These are phyloP conservation scores for Octopus sinensis DNA, from an alignment of 1,140 invertebrate genomes.

Conservation along the genomic window DNA sequence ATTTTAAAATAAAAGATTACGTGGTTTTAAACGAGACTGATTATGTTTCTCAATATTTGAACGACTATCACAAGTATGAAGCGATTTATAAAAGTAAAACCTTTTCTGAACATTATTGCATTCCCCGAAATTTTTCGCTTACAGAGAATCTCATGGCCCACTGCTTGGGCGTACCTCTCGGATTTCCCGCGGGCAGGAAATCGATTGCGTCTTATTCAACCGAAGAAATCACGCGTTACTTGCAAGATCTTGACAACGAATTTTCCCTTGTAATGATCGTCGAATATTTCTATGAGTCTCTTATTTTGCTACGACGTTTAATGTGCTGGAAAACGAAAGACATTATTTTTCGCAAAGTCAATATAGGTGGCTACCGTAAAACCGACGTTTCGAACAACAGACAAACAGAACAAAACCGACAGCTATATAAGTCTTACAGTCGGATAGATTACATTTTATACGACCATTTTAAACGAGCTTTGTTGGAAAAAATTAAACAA, in stretches of 20 bases:
- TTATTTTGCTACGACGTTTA: slow-evolving; percentile 59
- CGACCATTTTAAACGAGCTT: slow-evolving; percentile 46
- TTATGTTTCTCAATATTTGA: slow-evolving; percentile 37
- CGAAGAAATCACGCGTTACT: slow-evolving; percentile 31
- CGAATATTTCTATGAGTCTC: slow-evolving; percentile 62
- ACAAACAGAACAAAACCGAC: slow-evolving; percentile 21
- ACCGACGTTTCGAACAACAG: not conserved
- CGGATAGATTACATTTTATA: slow-evolving; percentile 44
- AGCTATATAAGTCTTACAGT: slow-evolving; percentile 37
- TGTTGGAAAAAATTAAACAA: slow-evolving; percentile 41
- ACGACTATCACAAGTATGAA: slow-evolving; percentile 44
- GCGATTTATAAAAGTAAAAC: slow-evolving; percentile 37
- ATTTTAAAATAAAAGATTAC: slow-evolving; percentile 38
- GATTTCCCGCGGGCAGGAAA: slow-evolving; percentile 37
- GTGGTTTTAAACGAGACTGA: slow-evolving; percentile 25
- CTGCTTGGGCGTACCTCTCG: slow-evolving; percentile 46
- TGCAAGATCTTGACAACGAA: slow-evolving; percentile 33
- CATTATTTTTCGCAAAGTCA: slow-evolving; percentile 38
- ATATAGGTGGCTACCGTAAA: slow-evolving; percentile 31
- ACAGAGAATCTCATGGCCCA: slow-evolving; percentile 48
- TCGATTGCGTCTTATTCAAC: slow-evolving; percentile 29
- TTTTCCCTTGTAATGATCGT: slow-evolving; percentile 63
- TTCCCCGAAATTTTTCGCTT: slow-evolving; percentile 49
- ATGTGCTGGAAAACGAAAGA: slow-evolving; percentile 60
- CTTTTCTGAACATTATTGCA: slow-evolving; percentile 34